Conservation (phyloP, 2,888 invertebrate genomes). For the Tetheella fluctuosa region DNA sequence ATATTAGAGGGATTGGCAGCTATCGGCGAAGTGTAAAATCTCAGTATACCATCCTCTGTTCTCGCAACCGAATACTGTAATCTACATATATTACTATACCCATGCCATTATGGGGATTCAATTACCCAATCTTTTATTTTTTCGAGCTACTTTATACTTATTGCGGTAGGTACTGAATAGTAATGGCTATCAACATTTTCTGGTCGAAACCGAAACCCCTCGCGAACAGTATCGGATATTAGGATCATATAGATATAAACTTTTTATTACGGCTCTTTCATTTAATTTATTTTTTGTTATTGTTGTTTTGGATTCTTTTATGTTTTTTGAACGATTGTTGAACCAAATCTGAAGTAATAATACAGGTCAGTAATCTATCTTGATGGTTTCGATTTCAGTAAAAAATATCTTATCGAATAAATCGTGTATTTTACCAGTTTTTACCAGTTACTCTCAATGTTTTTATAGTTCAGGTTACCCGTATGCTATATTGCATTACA, state of each 20-base stretch:
- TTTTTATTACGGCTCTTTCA: constrained; percentile 46
- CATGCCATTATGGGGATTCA: constrained; percentile 69
- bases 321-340: background rate
- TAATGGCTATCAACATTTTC: constrained; percentile 50
- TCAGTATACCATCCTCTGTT: constrained; percentile 70
- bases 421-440: background rate
- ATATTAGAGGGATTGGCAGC: constrained; percentile 82
- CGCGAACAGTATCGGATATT: constrained; percentile 42
- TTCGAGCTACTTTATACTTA: constrained; percentile 61
- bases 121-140: constrained; percentile 70
- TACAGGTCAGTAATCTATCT: background rate
- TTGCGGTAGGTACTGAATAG: constrained; percentile 50
- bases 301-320: background rate
- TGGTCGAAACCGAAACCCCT: constrained; percentile 47
- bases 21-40: constrained; percentile 77
- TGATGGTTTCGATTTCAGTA: background rate
- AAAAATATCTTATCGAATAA: too few relatives aligned
- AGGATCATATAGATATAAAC: constrained; percentile 36
- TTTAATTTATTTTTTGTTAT: constrained; percentile 33
- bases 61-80: constrained; percentile 56
- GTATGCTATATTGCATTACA: background rate
- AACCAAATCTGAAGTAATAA: background rate
- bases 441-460: background rate
- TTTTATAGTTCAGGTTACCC: background rate
- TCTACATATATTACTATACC: constrained; percentile 68